Conservation (phyloP, 2,113 vertebrate genomes). For the Anoplopoma fimbria region DNA sequence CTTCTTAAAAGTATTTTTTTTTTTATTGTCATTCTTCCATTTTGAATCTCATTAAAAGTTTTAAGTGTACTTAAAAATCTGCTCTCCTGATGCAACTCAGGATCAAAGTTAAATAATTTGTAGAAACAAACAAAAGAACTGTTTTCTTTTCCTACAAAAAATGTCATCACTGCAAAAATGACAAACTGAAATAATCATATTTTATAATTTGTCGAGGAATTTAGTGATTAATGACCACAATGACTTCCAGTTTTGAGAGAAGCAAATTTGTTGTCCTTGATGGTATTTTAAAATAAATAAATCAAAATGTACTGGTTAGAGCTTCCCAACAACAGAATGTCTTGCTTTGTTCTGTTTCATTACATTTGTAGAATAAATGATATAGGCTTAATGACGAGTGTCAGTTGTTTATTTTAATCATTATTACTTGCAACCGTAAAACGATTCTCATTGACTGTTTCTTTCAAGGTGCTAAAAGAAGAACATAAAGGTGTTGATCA, state of each 20-base stretch:
- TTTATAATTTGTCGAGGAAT: not conserved
- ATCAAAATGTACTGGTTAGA: not conserved
- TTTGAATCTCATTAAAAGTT: not conserved
- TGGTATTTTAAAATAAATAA: not conserved
- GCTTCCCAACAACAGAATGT: not conserved
- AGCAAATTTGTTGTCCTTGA: not conserved
- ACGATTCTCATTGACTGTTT: not conserved
- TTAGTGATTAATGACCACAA: not conserved
- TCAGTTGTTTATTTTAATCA: not conserved
- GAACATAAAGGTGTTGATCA: not conserved
- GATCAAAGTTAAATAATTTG: not conserved
- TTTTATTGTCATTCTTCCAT: slow-evolving; percentile 2
- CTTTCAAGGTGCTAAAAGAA: too few relatives aligned
- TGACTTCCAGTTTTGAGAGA: not conserved
- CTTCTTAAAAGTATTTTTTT: slow-evolving; percentile 15
- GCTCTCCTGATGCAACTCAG: not conserved
- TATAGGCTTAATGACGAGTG: not conserved
- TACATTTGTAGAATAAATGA: not conserved
- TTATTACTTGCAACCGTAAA: not conserved
- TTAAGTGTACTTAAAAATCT: not conserved
- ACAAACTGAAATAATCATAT: not conserved
- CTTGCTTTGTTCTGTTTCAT: not conserved
- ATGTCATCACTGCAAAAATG: not conserved
- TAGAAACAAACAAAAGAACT: not conserved
- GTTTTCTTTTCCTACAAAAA: not conserved